Evolutionary conservation across 2,888 invertebrate species (phyloP), one percentile per base, ranked within the genome.

Genomic region (Sminthurides aquaticus): DNA sequence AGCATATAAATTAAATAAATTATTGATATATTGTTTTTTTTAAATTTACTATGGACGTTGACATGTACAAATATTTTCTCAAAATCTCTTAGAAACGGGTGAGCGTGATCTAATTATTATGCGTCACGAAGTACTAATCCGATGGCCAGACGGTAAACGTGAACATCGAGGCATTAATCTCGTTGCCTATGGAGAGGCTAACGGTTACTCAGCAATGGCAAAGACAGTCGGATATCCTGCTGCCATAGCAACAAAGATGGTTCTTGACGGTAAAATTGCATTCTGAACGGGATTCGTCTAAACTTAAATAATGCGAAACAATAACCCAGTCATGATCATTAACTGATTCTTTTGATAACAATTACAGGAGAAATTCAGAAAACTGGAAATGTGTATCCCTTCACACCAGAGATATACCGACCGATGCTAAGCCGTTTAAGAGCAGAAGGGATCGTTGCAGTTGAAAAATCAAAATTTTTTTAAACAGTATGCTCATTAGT

Each of bases 231-330:
- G 94, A 25, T 92, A 87, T 81, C 98, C 89, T 0, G 88, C 95
- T 3, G 99, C 93, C 24, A 98, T 99, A 75, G 95, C 97, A 1
- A 87, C 94, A 0, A 95, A 95, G 80, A 99, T 99, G 99, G 85
- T 99, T 68, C 82, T 99, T 18, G 94, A 96, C 79, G 97, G 96
- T 91, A 79, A 34, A n/a, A n/a, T n/a, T n/a, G n/a, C n/a, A n/a
- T 18, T 43, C 8, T 43, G 18, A 43, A 43, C 18, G 18, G 18
- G 43, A 8, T 43, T 11, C 43, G 52, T 52, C 22, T 52, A 20
- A 20, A n/a, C n/a, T 34, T 15, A 34, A 34, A 34, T 34, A 5
- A 5, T 34, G 15, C 5, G 43, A 34, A 34, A 34, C 43, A n/a
- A n/a, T n/a, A n/a, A n/a, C n/a, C n/a, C n/a, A n/a, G n/a, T n/a